Evolutionary conservation across 2,888 invertebrate genomes (phyloP).

Genomic region (Lagria hirta): DNA sequence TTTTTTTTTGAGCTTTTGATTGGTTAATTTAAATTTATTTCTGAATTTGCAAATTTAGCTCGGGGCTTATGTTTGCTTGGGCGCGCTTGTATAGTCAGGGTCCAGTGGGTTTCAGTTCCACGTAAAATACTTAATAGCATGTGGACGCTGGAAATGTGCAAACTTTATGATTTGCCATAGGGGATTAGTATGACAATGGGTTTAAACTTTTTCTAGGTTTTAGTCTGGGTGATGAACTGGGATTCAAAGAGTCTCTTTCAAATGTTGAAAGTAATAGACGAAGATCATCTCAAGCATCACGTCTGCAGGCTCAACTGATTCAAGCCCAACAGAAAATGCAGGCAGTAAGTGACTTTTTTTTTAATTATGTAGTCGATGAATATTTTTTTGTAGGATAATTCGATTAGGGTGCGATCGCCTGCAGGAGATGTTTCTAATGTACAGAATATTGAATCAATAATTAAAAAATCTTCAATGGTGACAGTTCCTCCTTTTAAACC

Average conservation of each 20-base stretch:
- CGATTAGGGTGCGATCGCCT: conserved; percentile 32
- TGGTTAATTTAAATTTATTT: no score
- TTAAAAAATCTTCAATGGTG: conserved; percentile 42
- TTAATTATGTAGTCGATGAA: conserved; percentile 6
- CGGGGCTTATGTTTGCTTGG: no score
- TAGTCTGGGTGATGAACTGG: conserved; percentile 82
- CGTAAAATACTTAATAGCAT: conserved; percentile 8
- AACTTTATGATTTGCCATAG: conserved; percentile 4
- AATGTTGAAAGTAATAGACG: conserved; percentile 73
- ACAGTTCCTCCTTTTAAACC: conserved; percentile 80
- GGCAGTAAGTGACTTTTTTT: conserved; percentile 16
- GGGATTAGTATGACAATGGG: no score
- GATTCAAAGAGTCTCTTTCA: conserved; percentile 79
- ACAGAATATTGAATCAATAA: conserved; percentile 22
- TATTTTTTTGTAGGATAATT: conserved; percentile 33
- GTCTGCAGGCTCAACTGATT: conserved; percentile 45
- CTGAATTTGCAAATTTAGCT: no score
- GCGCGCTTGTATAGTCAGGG: no score
- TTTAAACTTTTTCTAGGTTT: conserved; percentile 62
- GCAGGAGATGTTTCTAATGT: conserved; percentile 26
- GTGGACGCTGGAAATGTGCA: conserved; percentile 5
- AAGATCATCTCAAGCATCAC: conserved; percentile 48
- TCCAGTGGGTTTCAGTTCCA: conserved; percentile 10
- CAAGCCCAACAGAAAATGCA: conserved; percentile 38
- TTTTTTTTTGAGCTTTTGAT: no score